Evolutionary conservation across 2,113 vertebrate genomes (phyloP).

Genomic region (Calyptomena viridis): DNA sequence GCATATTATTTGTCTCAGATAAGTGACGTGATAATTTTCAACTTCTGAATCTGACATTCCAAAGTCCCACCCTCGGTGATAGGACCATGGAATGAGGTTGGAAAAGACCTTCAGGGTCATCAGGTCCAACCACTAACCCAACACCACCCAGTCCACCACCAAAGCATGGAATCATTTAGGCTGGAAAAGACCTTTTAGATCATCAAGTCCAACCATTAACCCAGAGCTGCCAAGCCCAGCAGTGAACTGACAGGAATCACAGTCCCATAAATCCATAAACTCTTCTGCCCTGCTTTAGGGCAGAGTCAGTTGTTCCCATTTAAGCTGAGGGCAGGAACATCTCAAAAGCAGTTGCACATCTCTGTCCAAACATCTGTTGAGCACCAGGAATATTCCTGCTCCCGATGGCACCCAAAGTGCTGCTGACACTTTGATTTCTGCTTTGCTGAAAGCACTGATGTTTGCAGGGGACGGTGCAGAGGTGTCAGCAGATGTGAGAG

Average conservation of each 20-base stretch:
- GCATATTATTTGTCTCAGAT: not conserved
- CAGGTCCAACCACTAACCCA: not conserved
- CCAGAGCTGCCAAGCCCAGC: not conserved
- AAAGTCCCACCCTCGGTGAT: not conserved
- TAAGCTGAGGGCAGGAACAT: not conserved
- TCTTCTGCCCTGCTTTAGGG: not conserved
- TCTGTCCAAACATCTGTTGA: not conserved
- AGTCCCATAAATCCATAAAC: not conserved
- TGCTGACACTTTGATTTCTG: not conserved
- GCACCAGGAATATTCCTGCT: not conserved
- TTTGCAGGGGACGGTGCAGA: not conserved
- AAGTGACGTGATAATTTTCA: fast-evolving
- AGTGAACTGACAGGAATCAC: not conserved
- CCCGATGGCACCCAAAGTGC: not conserved
- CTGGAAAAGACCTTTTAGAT: not conserved
- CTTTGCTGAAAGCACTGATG: not conserved
- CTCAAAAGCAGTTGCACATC: not conserved
- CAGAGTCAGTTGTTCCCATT: not conserved
- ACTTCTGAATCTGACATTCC: not conserved
- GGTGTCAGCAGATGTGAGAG: conserved; percentile 26
- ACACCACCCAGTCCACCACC: not conserved
- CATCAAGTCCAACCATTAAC: not conserved
- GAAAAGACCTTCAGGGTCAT: not conserved
- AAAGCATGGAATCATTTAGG: not conserved
- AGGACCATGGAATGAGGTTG: not conserved